Conservation (phyloP, 92 coral and sea anemone genomes). For the Umimayanthus chanpuru region DNA sequence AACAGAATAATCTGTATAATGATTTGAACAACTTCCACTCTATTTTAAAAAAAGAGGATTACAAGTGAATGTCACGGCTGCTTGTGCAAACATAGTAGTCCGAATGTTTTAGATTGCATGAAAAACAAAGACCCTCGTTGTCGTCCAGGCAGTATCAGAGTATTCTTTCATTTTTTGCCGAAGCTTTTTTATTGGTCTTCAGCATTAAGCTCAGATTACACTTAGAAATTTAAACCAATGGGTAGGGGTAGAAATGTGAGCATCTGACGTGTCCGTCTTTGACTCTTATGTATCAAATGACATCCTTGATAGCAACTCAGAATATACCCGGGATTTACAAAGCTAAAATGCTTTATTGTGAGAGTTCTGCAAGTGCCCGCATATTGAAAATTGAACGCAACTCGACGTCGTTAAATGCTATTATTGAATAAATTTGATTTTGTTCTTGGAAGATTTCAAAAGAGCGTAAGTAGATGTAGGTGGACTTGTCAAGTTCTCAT, state of each 20-base stretch:
- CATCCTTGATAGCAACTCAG: neutral
- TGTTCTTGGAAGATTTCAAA: neutral
- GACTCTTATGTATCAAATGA: conserved; percentile 21
- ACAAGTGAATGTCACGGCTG: neutral
- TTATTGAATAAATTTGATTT: neutral
- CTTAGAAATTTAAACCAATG: conserved; percentile 30
- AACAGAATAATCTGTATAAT: neutral
- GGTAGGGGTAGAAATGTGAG: neutral
- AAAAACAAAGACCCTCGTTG: conserved; percentile 35
- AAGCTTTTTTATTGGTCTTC: conserved; percentile 17
- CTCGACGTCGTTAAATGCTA: neutral
- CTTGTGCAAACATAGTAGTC: neutral
- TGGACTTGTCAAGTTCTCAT: neutral
- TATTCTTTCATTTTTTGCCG: conserved; percentile 24
- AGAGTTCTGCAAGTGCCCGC: neutral
- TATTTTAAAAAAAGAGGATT: neutral
- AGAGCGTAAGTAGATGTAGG: too few relatives aligned
- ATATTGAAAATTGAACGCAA: neutral
- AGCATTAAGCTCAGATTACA: conserved; percentile 25
- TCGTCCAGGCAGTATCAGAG: conserved; percentile 36
- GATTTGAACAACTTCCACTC: neutral
- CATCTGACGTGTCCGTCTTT: conserved; percentile 28
- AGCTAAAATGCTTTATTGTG: conserved; percentile 3
- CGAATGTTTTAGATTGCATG: neutral
- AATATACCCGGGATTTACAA: neutral